Evolutionary conservation across 1,140 invertebrate species (phyloP).

Genomic region (Aethina tumida): DNA sequence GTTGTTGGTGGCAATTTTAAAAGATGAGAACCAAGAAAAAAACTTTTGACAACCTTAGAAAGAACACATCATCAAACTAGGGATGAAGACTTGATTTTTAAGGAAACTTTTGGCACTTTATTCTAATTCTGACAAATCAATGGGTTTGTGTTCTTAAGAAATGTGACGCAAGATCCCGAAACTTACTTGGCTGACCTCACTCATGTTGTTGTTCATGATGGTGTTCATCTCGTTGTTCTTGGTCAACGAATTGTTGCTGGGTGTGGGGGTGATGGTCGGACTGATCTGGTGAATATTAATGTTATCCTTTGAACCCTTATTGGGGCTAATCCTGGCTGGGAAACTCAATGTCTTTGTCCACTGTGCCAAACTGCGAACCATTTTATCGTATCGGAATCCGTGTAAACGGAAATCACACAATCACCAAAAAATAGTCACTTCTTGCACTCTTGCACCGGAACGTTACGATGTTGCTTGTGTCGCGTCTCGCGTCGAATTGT

Average conservation of each 20-base stretch:
- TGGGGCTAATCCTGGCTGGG: slow-evolving; percentile 67
- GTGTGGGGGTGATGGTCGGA: slow-evolving; percentile 30
- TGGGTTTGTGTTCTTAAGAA: too few species aligned
- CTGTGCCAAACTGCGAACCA: slow-evolving; percentile 75
- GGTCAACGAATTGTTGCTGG: slow-evolving; percentile 29
- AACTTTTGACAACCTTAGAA: too few species aligned
- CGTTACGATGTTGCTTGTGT: slow-evolving; percentile 3
- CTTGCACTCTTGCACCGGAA: slow-evolving; percentile 1
- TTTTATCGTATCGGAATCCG: slow-evolving; percentile 31
- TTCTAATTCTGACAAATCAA: too few species aligned
- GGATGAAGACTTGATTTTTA: too few species aligned
- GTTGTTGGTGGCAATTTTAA: too few species aligned
- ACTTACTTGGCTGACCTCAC: slow-evolving; percentile 34
- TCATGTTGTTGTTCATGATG: slow-evolving; percentile 29
- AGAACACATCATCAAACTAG: too few species aligned
- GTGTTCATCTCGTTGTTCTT: slow-evolving; percentile 32
- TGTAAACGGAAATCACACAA: not conserved
- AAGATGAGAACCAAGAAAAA: too few species aligned
- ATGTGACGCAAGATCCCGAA: too few species aligned
- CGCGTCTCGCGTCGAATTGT: slow-evolving; percentile 14
- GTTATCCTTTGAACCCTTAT: slow-evolving; percentile 60
- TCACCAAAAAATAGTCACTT: not conserved
- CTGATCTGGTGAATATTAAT: slow-evolving; percentile 36
- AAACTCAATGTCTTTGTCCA: slow-evolving; percentile 83
- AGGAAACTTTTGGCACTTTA: too few species aligned